Percentiles rank a stretch among this genome's conserved stretches.
Conservation (phyloP, 30 jellyfish, hydroid and myxozoan genomes). For the Mastigias papua region DNA sequence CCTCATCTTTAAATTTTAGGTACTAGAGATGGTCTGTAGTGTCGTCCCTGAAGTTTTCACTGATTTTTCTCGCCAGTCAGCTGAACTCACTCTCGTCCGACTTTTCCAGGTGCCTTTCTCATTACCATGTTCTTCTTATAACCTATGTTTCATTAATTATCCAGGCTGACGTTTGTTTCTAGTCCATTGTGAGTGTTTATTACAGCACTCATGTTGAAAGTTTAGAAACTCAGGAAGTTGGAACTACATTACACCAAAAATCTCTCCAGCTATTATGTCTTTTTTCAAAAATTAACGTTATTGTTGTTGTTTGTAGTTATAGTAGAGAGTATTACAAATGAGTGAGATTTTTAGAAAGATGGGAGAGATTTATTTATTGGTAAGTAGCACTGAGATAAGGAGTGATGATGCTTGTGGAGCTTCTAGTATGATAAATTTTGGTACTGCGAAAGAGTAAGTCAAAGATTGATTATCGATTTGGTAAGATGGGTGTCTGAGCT, state of each 20-base stretch:
- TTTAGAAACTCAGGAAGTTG: no score
- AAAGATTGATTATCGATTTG: no score
- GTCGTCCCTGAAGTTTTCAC: conserved; percentile 99
- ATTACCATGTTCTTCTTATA: not conserved
- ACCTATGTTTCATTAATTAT: not conserved
- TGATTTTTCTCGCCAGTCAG: conserved; percentile 89
- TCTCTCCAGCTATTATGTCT: no score
- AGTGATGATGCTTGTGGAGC: not conserved
- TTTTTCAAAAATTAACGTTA: not conserved
- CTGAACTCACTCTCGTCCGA: conserved; percentile 95
- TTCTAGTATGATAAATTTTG: no score
- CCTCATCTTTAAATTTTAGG: conserved; percentile 51
- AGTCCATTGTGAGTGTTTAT: no score
- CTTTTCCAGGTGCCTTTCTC: conserved; percentile 81
- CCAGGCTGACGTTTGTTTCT: no score
- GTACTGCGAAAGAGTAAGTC: no score
- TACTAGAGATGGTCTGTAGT: conserved; percentile 95
- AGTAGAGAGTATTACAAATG: no score
- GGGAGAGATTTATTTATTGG: not conserved
- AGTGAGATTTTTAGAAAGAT: not conserved
- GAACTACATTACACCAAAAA: no score
- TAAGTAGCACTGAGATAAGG: not conserved
- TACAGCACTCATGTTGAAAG: no score
- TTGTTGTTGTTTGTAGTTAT: not conserved
- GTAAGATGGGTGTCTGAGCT: no score